Base-by-base conservation (phyloP, 2,113 vertebrate species). In the Accipiter virgatus region DNA sequence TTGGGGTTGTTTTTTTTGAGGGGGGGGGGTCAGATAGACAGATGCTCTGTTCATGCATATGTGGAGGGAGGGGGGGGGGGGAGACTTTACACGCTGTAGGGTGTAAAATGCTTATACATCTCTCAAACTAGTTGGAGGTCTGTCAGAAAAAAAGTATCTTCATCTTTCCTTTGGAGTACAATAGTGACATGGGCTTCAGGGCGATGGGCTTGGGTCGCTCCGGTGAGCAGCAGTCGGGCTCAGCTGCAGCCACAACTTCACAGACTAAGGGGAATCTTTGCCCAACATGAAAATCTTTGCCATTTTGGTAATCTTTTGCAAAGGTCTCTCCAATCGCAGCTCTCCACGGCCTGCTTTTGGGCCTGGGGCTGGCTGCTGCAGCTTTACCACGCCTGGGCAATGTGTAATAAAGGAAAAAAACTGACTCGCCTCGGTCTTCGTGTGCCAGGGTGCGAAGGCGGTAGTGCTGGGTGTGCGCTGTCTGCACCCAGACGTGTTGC, bases 191-290 rank as follows among this genome's bases (percentile, higher is more conserved):
- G 36, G 63, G 72, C 67, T 89, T 23, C 34, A 1, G 11, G 5
- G 81, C 81, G 80, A 8, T 25, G 48, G 48, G 50, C 38, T 4
- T 32, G 73, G 45, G 36, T 43, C 4, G 31, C 67, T 38, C 32
- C 0, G 0, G n/a, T 7, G 48, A 52, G 70, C 3, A 7, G 43
- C 6, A 1, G 10, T 10, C 2, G 13, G 85, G 82, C 58, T 66
- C 38, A 29, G 71, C 77, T 4, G 1, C 55, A 53, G 79, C 48
- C 34, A 7, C 6, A 1, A 1, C 73, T 50, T 68, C 42, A 6
- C 31, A 23, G 45, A 11, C 47, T 45, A 18, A 71, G 47, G 61
- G 68, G 47, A 79, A 62, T 66, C 74, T 61, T 77, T 72, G 55
- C 77, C 53, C 18, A 6, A 11, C 7, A 2, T 29, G 34, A 45